Conservation (phyloP, 2,113 vertebrate genomes). For the Podiceps cristatus region DNA sequence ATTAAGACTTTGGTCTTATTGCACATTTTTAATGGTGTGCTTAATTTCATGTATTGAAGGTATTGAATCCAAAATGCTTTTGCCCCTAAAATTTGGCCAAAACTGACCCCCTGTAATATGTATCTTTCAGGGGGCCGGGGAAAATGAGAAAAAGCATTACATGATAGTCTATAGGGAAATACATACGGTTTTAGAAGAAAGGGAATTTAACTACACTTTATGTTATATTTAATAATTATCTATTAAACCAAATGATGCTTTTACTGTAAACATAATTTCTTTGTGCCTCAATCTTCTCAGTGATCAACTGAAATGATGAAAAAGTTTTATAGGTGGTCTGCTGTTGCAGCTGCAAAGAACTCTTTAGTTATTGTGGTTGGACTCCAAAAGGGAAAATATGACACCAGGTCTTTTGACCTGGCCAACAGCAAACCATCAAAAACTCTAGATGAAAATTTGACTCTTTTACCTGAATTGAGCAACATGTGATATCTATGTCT, state of each 20-base stretch:
- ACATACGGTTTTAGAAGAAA: neutral
- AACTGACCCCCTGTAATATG: neutral
- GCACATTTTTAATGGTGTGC: accelerated
- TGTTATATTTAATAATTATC: neutral
- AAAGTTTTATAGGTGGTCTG: neutral
- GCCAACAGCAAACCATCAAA: neutral
- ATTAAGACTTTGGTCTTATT: neutral
- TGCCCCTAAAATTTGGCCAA: neutral
- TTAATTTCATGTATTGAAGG: neutral
- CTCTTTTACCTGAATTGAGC: neutral
- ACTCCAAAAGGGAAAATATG: neutral
- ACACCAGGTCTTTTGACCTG: neutral
- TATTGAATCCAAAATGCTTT: neutral
- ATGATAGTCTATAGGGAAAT: neutral
- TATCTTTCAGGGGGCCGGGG: neutral
- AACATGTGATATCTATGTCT: neutral
- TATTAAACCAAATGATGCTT: neutral
- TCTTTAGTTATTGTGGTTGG: neutral
- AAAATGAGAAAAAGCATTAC: neutral
- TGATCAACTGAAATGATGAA: neutral
- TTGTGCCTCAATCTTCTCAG: neutral
- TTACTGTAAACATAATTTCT: neutral
- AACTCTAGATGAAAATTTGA: neutral
- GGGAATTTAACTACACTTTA: neutral
- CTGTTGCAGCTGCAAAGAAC: neutral